These are phyloP conservation scores for Solea senegalensis DNA, from an alignment of 2,113 vertebrate species.

Conservation along the genomic window DNA sequence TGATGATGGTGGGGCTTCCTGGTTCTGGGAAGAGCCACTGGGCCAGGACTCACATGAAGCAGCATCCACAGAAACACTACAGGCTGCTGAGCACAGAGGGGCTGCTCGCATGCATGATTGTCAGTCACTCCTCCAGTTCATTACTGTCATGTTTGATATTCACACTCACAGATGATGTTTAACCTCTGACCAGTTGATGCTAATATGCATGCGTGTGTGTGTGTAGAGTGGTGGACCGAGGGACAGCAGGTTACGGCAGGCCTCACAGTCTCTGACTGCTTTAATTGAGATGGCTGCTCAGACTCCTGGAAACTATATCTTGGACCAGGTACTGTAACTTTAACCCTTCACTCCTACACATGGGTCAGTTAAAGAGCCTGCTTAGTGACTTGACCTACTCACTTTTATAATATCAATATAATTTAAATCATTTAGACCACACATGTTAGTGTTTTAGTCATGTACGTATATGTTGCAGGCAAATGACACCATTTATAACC, in stretches of 20 bases:
- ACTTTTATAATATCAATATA: too few species aligned
- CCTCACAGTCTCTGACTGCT: constrained; percentile 88
- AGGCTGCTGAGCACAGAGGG: constrained; percentile 84
- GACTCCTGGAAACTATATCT: constrained; percentile 87
- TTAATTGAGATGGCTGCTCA: constrained; percentile 86
- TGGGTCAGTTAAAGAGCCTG: background rate
- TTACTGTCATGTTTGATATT: background rate
- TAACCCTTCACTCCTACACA: background rate
- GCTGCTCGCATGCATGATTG: constrained; percentile 86
- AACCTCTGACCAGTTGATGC: background rate
- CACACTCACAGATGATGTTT: background rate
- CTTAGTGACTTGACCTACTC: too few species aligned
- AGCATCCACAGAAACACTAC: constrained; percentile 86
- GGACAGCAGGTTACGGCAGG: constrained; percentile 85
- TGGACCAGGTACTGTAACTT: constrained; percentile 86
- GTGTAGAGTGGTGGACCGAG: constrained; percentile 70
- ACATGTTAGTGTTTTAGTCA: too few species aligned
- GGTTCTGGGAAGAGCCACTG: constrained; percentile 90
- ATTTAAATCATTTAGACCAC: too few species aligned
- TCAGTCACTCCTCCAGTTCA: constrained; percentile 63
- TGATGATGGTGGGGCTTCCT: constrained; percentile 90
- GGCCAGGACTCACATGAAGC: constrained; percentile 81
- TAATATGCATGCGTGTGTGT: background rate
- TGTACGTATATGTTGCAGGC: too few species aligned
- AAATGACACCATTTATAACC: too few species aligned